Percentiles rank a stretch among this genome's conserved stretches.
Evolutionary conservation across 2,797 vertebrate species (phyloP).

Genomic region (Columba guinea): DNA sequence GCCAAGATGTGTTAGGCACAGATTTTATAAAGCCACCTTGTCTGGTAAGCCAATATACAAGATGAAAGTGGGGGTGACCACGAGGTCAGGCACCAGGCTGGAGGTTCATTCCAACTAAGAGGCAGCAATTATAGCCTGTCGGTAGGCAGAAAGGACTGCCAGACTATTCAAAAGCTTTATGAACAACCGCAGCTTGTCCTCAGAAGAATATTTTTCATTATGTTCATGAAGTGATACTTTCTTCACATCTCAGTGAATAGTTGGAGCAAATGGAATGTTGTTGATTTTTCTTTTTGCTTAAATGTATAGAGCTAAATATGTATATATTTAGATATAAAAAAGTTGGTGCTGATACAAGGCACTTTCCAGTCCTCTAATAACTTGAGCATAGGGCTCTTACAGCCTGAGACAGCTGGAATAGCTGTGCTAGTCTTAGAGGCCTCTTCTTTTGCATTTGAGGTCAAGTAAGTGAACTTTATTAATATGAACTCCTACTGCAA

Average conservation of each 20-base stretch:
- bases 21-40: neutral
- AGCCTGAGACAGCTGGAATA: neutral
- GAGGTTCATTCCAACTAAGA: conserved; percentile 1
- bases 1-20: neutral
- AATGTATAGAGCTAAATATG: neutral
- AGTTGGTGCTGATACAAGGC: neutral
- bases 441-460: neutral
- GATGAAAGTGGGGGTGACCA: neutral
- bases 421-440: neutral
- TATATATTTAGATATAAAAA: neutral
- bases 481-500: neutral
- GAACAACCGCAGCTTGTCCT: neutral
- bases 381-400: neutral
- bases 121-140: conserved; percentile 1
- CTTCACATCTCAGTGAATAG: neutral
- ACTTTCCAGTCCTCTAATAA: neutral
- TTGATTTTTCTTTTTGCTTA: neutral
- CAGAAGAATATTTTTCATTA: neutral
- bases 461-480: neutral
- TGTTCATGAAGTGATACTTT: neutral
- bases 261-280: neutral
- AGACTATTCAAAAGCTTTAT: neutral
- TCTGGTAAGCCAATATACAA: neutral
- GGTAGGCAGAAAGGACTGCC: neutral
- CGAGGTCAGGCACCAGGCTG: neutral